phyloP scores from a whole-genome alignment of 2,113 vertebrate species.

The Dasyprocta punctata region DNA sequence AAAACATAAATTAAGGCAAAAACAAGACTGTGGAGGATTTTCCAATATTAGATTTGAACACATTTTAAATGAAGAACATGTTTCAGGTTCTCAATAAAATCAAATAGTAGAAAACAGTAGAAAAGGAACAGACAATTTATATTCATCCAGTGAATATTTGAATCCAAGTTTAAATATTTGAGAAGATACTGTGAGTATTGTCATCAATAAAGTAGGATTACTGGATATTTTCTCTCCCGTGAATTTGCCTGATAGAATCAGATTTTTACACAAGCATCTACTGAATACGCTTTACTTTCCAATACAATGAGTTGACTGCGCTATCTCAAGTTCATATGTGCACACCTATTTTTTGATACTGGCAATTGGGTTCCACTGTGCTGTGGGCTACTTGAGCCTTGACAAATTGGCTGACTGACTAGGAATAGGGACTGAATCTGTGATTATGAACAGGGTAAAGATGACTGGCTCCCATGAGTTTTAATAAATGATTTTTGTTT shows the following conservation, averaged over 20 bases:
- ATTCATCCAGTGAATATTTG: background rate
- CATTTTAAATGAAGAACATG: constrained; percentile 62
- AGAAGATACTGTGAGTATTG: background rate
- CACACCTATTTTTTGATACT: background rate
- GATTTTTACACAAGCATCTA: background rate
- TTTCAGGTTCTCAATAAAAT: constrained; percentile 36
- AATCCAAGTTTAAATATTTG: background rate
- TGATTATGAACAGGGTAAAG: background rate
- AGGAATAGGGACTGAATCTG: background rate
- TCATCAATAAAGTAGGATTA: background rate
- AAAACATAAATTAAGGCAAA: constrained; percentile 72
- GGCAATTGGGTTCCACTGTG: background rate
- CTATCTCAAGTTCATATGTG: background rate
- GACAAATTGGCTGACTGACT: background rate
- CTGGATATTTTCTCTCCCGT: background rate
- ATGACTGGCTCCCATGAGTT: background rate
- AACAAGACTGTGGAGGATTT: constrained; percentile 27
- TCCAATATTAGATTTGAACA: constrained; percentile 60
- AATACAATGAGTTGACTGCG: background rate
- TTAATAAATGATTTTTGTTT: background rate
- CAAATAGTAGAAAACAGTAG: background rate
- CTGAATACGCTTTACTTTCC: background rate
- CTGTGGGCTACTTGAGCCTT: background rate
- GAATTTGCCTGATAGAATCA: background rate
- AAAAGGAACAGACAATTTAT: background rate